These are phyloP conservation scores for Sinocyclocheilus grahami DNA, from an alignment of 2,113 vertebrate species.

Conservation along the genomic window DNA sequence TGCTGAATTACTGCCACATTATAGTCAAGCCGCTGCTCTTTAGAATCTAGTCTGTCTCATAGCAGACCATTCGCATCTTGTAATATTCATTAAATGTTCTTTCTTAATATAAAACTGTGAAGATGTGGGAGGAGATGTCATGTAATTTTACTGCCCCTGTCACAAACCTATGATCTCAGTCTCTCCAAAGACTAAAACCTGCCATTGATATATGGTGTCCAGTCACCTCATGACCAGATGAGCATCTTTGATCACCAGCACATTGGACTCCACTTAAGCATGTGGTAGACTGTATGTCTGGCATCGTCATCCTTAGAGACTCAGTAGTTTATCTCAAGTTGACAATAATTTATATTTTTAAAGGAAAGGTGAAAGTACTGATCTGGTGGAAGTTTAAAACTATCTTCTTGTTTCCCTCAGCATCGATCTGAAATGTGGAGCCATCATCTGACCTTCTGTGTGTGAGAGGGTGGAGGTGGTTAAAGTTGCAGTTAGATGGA, in stretches of 20 bases:
- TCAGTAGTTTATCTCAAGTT: slow-evolving; percentile 19
- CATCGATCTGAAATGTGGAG: neutral
- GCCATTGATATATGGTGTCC: neutral
- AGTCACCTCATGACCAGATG: neutral
- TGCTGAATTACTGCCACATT: slow-evolving; percentile 1
- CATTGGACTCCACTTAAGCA: neutral
- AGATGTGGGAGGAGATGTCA: neutral
- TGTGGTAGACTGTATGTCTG: slow-evolving; percentile 27
- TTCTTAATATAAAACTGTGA: neutral
- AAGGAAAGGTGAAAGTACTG: neutral
- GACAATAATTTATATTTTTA: slow-evolving; percentile 1
- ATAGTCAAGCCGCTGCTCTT: neutral
- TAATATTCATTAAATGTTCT: neutral
- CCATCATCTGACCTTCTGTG: neutral
- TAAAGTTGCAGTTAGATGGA: neutral
- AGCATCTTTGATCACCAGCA: slow-evolving; percentile 6
- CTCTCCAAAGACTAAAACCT: neutral
- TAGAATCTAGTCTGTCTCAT: neutral
- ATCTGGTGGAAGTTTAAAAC: neutral
- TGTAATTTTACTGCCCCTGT: neutral
- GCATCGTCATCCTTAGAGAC: neutral
- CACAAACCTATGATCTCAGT: slow-evolving; percentile 24
- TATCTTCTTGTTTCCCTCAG: neutral
- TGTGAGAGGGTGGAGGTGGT: neutral
- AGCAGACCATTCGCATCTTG: neutral